Percentiles rank a stretch among this genome's conserved stretches.
phyloP scores from a whole-genome alignment of 2,113 vertebrate species.

The Periophthalmus modestus region DNA sequence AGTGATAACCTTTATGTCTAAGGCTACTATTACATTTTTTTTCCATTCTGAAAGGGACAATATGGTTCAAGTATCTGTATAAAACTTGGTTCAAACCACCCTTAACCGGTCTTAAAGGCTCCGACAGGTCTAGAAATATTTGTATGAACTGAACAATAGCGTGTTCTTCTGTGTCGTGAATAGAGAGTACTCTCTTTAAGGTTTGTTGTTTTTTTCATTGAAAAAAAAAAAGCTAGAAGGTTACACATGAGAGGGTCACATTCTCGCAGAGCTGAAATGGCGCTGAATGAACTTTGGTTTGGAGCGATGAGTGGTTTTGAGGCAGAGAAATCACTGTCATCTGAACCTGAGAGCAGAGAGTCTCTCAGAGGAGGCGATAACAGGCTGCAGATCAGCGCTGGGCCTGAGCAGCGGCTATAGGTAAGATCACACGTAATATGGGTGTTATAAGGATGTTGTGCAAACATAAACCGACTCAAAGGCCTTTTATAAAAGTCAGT shows the following conservation, averaged over 20 bases:
- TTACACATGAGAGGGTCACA: constrained; percentile 12
- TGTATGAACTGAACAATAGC: background rate
- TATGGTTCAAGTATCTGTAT: background rate
- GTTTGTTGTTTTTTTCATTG: background rate
- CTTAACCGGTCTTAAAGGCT: background rate
- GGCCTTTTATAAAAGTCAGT: too few relatives aligned
- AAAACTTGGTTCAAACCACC: background rate
- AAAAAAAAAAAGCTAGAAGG: background rate
- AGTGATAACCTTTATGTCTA: too few relatives aligned
- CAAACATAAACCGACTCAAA: background rate
- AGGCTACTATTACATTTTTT: background rate
- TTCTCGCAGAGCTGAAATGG: background rate
- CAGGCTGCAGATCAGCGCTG: constrained; percentile 4
- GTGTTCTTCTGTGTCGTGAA: background rate
- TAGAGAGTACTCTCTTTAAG: background rate
- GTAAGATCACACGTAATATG: background rate
- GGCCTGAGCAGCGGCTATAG: background rate
- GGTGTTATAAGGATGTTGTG: background rate
- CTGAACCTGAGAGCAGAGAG: background rate
- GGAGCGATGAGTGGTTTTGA: background rate
- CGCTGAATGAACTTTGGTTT: constrained; percentile 8
- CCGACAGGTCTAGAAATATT: background rate
- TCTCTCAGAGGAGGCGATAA: background rate
- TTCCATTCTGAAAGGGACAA: too few relatives aligned
- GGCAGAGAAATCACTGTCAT: background rate